Conservation (phyloP, 2,888 invertebrate species). For the Blastobasis adustella region DNA sequence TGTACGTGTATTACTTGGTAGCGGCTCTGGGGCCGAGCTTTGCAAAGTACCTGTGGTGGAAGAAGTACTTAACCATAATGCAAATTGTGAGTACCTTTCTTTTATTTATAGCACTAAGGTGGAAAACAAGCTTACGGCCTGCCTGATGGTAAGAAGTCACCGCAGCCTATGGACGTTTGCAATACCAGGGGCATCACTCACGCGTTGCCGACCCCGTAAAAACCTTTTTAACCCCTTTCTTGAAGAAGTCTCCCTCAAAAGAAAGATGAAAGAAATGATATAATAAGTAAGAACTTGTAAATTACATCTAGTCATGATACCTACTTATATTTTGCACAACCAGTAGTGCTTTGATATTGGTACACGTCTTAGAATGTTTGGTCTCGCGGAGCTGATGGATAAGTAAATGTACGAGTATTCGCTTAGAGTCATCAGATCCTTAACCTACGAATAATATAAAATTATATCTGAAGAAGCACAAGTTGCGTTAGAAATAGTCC, state of each 20-base stretch:
- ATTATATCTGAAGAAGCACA: too few species aligned
- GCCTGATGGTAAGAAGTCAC: background rate
- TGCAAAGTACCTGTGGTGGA: constrained; percentile 86
- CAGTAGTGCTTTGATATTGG: background rate
- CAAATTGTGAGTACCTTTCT: constrained; percentile 75
- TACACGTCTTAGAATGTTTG: too few species aligned
- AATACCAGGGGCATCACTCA: too few species aligned
- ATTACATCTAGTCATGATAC: background rate
- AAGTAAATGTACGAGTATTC: too few species aligned
- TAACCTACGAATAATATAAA: too few species aligned
- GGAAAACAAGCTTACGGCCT: too few species aligned
- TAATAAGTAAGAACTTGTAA: background rate
- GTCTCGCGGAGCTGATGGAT: too few species aligned
- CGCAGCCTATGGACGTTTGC: too few species aligned
- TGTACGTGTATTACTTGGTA: constrained; percentile 84
- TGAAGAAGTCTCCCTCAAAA: background rate
- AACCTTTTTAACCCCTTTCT: background rate
- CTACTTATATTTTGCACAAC: background rate
- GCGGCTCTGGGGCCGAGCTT: constrained; percentile 80
- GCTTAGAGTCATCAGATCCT: too few species aligned
- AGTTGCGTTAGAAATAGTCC: too few species aligned
- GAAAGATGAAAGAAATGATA: background rate
- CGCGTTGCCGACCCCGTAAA: too few species aligned
- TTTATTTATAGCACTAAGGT: too few species aligned
- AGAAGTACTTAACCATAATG: constrained; percentile 83